phyloP scores from a whole-genome alignment of 2,888 invertebrate species.

The Reticulitermes lucifugus region DNA sequence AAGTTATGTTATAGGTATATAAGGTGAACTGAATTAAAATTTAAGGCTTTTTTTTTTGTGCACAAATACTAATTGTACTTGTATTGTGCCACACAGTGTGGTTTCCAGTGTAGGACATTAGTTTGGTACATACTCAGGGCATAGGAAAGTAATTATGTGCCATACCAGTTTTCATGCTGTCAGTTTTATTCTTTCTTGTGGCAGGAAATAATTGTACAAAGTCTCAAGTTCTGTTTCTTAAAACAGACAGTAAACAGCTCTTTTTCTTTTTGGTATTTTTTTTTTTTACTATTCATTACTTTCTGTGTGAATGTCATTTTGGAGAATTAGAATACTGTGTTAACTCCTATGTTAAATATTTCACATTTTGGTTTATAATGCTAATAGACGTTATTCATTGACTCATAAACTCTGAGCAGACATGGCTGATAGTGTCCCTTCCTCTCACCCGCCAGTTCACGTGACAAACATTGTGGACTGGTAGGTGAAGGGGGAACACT shows the following conservation, averaged over 20 bases:
- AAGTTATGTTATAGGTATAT: slow-evolving; percentile 27
- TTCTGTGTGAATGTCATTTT: slow-evolving; percentile 6
- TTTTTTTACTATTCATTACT: not conserved
- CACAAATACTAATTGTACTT: slow-evolving; percentile 21
- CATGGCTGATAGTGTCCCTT: too few relatives aligned
- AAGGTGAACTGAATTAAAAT: not conserved
- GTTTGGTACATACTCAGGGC: slow-evolving; percentile 47
- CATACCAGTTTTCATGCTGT: slow-evolving; percentile 24
- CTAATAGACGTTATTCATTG: not conserved
- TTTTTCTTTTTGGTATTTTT: slow-evolving; percentile 5
- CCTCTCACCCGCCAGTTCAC: too few relatives aligned
- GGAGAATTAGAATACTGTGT: not conserved
- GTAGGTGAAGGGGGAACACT: too few relatives aligned
- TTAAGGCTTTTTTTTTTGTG: slow-evolving; percentile 11
- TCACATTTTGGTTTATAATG: slow-evolving; percentile 11
- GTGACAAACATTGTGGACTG: too few relatives aligned
- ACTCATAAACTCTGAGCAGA: too few relatives aligned
- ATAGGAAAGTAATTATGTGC: slow-evolving; percentile 38
- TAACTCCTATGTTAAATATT: not conserved
- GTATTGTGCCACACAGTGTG: slow-evolving; percentile 3
- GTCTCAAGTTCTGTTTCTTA: not conserved
- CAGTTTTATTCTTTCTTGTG: slow-evolving; percentile 25
- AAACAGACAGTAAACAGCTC: slow-evolving; percentile 18
- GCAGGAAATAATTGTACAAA: not conserved
- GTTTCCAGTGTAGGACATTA: slow-evolving; percentile 11